Percentiles rank a stretch among this genome's conserved stretches.
Conservation (phyloP, 2,888 invertebrate species). For the Doris montereyensis region DNA sequence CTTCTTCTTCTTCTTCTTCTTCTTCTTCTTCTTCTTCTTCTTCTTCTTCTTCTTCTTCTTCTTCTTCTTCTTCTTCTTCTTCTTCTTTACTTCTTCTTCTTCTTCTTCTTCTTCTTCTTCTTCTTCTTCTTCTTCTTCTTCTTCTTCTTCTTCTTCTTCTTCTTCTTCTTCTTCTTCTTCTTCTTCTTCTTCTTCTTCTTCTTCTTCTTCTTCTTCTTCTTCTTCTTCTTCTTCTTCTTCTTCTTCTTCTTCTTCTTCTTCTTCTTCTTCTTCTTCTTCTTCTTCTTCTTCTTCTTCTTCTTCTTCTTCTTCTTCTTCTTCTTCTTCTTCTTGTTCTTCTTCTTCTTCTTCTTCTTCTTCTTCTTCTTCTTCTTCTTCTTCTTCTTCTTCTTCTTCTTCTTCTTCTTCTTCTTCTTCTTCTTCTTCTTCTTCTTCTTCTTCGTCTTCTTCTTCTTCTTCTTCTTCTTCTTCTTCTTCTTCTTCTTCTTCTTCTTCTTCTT, state of each 20-base stretch:
- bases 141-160: background rate
- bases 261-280: no score
- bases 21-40: background rate
- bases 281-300: no score
- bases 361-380: no score
- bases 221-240: background rate
- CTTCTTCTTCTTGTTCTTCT: no score
- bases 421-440: no score
- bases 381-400: no score
- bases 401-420: no score
- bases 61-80: slow-evolving; percentile 10
- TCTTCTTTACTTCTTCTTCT: background rate
- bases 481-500: no score
- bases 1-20: background rate
- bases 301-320: no score
- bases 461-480: no score
- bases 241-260: background rate
- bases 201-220: background rate
- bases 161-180: background rate
- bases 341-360: no score
- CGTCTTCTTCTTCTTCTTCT: no score
- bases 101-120: background rate
- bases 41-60: slow-evolving; percentile 3
- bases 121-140: background rate
- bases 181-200: background rate